Evolutionary conservation across 2,888 invertebrate genomes (phyloP).

Genomic region (Clivina fossor): DNA sequence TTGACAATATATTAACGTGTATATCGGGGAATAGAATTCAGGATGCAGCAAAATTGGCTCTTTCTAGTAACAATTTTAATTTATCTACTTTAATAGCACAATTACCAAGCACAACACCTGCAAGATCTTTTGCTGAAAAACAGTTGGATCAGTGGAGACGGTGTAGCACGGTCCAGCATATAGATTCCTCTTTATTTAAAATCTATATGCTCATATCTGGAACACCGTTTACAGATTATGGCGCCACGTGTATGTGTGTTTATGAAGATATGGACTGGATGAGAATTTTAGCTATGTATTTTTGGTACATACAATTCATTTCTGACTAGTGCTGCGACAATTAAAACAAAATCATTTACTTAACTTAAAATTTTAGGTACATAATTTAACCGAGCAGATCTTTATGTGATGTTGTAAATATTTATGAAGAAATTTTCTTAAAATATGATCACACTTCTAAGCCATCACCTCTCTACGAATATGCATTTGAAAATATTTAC

Average conservation of each 20-base stretch:
- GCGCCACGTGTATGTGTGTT: constrained; percentile 62
- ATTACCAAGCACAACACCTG: constrained; percentile 61
- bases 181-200: constrained; percentile 64
- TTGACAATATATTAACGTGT: constrained; percentile 49
- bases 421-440: constrained; percentile 70
- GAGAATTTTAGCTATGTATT: constrained; percentile 74
- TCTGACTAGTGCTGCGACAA: constrained; percentile 29
- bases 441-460: constrained; percentile 46
- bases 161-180: constrained; percentile 67
- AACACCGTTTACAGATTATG: constrained; percentile 55
- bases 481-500: constrained; percentile 47
- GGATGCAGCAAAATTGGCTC: constrained; percentile 60
- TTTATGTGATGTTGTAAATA: constrained; percentile 69
- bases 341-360: constrained; percentile 6
- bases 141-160: constrained; percentile 79
- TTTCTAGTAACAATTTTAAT: constrained; percentile 60
- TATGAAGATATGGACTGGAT: constrained; percentile 79
- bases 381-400: constrained; percentile 69
- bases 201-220: constrained; percentile 70
- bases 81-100: constrained; percentile 68
- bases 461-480: constrained; percentile 49
- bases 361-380: constrained; percentile 56
- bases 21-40: constrained; percentile 57
- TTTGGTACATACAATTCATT: constrained; percentile 65
- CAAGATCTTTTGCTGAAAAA: constrained; percentile 65